Conservation (phyloP, 1,140 invertebrate genomes). For the Drosophila kanapiae region DNA sequence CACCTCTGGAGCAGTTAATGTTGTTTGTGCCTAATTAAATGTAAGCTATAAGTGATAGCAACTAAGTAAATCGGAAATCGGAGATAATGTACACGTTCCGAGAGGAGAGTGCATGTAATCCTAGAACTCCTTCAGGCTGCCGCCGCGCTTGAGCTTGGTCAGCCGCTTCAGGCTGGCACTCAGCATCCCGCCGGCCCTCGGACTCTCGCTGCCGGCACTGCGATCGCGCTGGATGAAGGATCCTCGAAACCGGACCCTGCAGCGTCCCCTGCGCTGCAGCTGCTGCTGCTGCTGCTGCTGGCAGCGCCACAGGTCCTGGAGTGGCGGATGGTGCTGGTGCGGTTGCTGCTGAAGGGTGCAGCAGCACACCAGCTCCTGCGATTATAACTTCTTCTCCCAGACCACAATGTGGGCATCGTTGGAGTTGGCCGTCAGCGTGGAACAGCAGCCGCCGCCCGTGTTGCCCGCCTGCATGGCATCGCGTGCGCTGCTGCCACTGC, state of each 20-base stretch:
- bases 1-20: too few relatives aligned
- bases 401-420: slow-evolving; percentile 94
- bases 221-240: slow-evolving; percentile 64
- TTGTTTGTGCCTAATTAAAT: slow-evolving; percentile 32
- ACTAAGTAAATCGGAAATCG: slow-evolving; percentile 6
- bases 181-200: slow-evolving; percentile 37
- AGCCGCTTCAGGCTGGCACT: slow-evolving; percentile 71
- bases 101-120: not conserved
- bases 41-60: slow-evolving; percentile 8
- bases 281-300: slow-evolving; percentile 30
- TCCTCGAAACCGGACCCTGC: slow-evolving; percentile 73
- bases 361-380: slow-evolving; percentile 81
- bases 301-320: slow-evolving; percentile 60
- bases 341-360: slow-evolving; percentile 72
- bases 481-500: slow-evolving; percentile 34
- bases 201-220: slow-evolving; percentile 16
- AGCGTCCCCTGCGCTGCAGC: slow-evolving; percentile 49
- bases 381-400: slow-evolving; percentile 95
- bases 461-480: slow-evolving; percentile 29
- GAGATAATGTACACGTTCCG: slow-evolving; percentile 22
- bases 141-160: slow-evolving; percentile 77
- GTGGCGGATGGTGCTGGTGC: slow-evolving; percentile 66
- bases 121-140: slow-evolving; percentile 78
- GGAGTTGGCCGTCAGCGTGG: slow-evolving; percentile 87
- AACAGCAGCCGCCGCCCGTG: slow-evolving; percentile 11